Evolutionary conservation across 2,113 vertebrate species (phyloP).

Genomic region (Xenus cinereus): DNA sequence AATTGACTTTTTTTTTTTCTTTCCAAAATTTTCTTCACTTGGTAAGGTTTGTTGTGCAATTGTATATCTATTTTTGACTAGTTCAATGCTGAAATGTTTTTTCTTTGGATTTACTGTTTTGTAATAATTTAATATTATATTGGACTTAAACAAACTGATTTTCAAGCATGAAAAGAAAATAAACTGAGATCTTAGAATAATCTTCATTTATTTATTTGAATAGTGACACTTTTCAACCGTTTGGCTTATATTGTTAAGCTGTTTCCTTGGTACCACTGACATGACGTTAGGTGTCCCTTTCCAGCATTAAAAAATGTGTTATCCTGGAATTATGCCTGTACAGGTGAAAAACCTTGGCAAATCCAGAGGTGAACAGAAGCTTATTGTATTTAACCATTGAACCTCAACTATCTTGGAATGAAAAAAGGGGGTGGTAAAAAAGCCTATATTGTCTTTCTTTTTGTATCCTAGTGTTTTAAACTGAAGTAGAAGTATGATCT

Average conservation of each 20-base stretch:
- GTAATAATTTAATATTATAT: not conserved
- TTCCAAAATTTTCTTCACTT: not conserved
- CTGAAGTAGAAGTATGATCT: not conserved
- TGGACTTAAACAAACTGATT: not conserved
- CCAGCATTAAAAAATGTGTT: not conserved
- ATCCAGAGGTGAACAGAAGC: not conserved
- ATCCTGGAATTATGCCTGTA: not conserved
- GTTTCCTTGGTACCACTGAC: not conserved
- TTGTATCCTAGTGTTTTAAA: not conserved
- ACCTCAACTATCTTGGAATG: not conserved
- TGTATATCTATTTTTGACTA: not conserved
- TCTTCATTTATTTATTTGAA: not conserved
- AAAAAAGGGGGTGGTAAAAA: not conserved
- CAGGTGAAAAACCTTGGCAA: not conserved
- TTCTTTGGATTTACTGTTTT: not conserved
- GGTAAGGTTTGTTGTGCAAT: not conserved
- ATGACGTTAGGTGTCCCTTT: not conserved
- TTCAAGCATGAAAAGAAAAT: not conserved
- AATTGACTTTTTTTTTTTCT: not conserved
- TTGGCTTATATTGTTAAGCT: not conserved
- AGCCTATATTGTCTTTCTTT: not conserved
- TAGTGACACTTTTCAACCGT: not conserved
- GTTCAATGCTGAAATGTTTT: not conserved
- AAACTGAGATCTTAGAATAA: not conserved
- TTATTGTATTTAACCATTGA: not conserved